These are phyloP conservation scores for Echiichthys vipera DNA, from an alignment of 2,797 vertebrate genomes.

Conservation along the genomic window DNA sequence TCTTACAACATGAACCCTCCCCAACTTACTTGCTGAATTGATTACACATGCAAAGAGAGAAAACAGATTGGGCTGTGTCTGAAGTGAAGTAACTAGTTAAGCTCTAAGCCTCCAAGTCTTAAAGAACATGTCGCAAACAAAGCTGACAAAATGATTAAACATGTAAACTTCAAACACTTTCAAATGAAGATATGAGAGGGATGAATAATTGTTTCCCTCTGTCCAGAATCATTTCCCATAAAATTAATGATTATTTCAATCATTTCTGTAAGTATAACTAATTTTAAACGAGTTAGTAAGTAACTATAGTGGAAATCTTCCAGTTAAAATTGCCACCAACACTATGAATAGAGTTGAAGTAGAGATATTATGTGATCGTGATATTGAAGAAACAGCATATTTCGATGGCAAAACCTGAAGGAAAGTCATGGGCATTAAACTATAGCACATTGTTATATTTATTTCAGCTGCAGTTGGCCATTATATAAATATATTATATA, in stretches of 20 bases:
- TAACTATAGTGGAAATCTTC: not conserved
- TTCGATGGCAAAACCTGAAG: too few species aligned
- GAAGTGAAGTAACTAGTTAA: conserved; percentile 50
- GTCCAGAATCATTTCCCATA: too few species aligned
- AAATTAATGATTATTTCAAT: too few species aligned
- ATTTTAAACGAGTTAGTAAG: too few species aligned
- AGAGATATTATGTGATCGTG: not conserved
- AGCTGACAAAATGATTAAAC: not conserved
- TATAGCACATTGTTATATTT: not conserved
- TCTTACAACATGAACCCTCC: conserved; percentile 89
- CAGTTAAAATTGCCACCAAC: not conserved
- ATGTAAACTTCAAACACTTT: not conserved
- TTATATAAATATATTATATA: too few species aligned
- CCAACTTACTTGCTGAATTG: conserved; percentile 32
- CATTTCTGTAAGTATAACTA: too few species aligned
- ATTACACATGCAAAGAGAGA: conserved; percentile 54
- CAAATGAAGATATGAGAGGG: not conserved
- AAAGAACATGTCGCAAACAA: conserved; percentile 13
- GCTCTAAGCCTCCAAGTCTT: conserved; percentile 22
- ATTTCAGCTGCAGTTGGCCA: not conserved
- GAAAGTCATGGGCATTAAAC: too few species aligned
- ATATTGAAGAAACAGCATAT: not conserved
- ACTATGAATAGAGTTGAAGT: not conserved
- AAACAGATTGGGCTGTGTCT: conserved; percentile 35
- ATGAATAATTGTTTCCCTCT: not conserved